These are phyloP conservation scores for Drosophila subquinaria DNA, from an alignment of 2,888 invertebrate genomes.

Conservation along the genomic window DNA sequence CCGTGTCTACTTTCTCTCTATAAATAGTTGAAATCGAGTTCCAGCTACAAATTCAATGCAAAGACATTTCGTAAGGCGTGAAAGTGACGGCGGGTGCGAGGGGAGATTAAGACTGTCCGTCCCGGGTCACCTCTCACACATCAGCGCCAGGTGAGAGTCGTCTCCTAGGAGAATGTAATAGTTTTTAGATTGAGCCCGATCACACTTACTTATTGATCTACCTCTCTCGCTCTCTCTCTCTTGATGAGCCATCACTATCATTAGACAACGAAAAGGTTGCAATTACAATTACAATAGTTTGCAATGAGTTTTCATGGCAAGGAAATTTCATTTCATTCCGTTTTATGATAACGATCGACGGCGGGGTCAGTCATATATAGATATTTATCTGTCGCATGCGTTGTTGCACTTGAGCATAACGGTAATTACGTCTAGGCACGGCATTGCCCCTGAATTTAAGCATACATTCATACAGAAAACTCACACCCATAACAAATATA, in stretches of 20 bases:
- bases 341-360: slow-evolving; percentile 62
- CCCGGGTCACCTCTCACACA: slow-evolving; percentile 54
- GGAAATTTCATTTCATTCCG: slow-evolving; percentile 65
- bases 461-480: slow-evolving; percentile 6
- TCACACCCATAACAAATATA: slow-evolving; percentile 7
- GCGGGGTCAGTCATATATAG: slow-evolving; percentile 54
- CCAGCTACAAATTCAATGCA: slow-evolving; percentile 60
- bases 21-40: slow-evolving; percentile 75
- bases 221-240: slow-evolving; percentile 8
- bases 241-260: slow-evolving; percentile 10
- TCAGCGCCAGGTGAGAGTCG: slow-evolving; percentile 44
- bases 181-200: slow-evolving; percentile 3
- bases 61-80: slow-evolving; percentile 65
- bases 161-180: slow-evolving; percentile 36
- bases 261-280: slow-evolving; percentile 48
- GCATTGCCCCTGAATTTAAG: slow-evolving; percentile 73
- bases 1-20: slow-evolving; percentile 72
- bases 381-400: slow-evolving; percentile 74
- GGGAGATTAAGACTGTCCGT: slow-evolving; percentile 2
- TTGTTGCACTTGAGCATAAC: slow-evolving; percentile 74
- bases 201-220: background rate
- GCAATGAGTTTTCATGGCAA: slow-evolving; percentile 59
- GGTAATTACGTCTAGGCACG: slow-evolving; percentile 78
- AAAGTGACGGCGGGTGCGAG: slow-evolving; percentile 54
- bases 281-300: slow-evolving; percentile 65